Conservation (phyloP, 2,797 vertebrate species). For the Numenius phaeopus region DNA sequence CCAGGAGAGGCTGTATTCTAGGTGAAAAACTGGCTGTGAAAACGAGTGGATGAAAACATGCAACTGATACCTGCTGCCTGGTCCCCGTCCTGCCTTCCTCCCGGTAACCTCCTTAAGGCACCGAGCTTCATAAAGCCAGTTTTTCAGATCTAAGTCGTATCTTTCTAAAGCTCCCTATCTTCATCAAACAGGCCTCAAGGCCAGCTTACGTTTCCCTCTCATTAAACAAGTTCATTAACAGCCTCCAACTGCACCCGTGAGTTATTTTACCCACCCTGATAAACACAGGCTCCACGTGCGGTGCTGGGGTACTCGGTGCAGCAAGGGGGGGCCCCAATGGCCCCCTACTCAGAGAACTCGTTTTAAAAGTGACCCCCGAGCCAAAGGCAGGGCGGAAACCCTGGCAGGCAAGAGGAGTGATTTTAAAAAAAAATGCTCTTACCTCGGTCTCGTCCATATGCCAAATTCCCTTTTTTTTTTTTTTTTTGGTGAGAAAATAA, state of each 20-base stretch:
- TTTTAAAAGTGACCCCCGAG: background rate
- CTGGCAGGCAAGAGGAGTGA: accelerated
- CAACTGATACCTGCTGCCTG: background rate
- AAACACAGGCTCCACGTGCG: too few species aligned
- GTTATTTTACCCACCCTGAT: background rate
- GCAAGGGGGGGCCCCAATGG: background rate
- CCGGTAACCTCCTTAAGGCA: background rate
- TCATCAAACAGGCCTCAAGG: background rate
- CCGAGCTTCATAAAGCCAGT: accelerated
- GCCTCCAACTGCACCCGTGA: accelerated
- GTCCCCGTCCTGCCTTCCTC: background rate
- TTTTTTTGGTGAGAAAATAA: background rate
- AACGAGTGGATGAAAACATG: background rate
- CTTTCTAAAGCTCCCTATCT: background rate
- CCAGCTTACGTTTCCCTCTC: background rate
- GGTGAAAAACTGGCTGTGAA: background rate
- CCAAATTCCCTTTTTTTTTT: background rate
- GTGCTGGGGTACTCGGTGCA: background rate
- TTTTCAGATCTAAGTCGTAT: accelerated
- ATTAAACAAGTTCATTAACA: too few species aligned
- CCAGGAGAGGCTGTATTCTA: background rate
- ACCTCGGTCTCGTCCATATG: background rate
- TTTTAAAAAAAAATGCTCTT: background rate
- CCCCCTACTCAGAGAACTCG: background rate
- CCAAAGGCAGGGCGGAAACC: background rate